Percentiles rank a stretch among this genome's conserved stretches.
Conservation (phyloP, 2,888 invertebrate genomes). For the Parnassius orleans region DNA sequence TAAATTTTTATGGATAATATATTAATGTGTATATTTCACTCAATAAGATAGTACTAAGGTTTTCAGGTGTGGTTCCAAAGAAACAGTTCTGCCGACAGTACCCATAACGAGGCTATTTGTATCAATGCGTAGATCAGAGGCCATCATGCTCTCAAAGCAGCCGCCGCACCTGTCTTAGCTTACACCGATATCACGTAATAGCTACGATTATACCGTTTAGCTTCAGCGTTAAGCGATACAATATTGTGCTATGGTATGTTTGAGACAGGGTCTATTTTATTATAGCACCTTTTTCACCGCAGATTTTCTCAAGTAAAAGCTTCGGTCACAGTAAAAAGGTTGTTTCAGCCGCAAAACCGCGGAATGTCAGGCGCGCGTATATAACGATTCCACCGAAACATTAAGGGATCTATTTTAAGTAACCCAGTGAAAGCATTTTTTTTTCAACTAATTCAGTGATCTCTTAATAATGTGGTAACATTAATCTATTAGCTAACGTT, state of each 20-base stretch:
- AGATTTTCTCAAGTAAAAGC: slow-evolving; percentile 35
- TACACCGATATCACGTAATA: slow-evolving; percentile 63
- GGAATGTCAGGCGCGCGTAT: slow-evolving; percentile 55
- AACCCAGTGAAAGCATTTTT: slow-evolving; percentile 7
- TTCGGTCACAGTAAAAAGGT: no score
- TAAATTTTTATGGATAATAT: no score
- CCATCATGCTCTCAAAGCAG: slow-evolving; percentile 60
- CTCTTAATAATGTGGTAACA: no score
- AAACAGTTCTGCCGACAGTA: slow-evolving; percentile 26
- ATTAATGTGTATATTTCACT: no score
- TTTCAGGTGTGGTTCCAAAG: slow-evolving; percentile 4
- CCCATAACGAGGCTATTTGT: slow-evolving; percentile 66
- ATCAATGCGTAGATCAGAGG: slow-evolving; percentile 61
- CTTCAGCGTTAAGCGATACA: slow-evolving; percentile 23
- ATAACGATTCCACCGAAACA: slow-evolving; percentile 37
- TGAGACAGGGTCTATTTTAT: slow-evolving; percentile 10
- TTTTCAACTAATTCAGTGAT: no score
- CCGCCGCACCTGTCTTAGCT: slow-evolving; percentile 69
- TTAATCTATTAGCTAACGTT: no score
- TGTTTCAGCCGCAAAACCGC: slow-evolving; percentile 67
- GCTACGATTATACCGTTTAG: slow-evolving; percentile 31
- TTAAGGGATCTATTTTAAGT: slow-evolving; percentile 40
- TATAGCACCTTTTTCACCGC: slow-evolving; percentile 25
- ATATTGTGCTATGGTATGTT: slow-evolving; percentile 24
- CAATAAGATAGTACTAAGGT: background rate